Evolutionary conservation across 2,888 invertebrate species (phyloP).

Genomic region (Melanchra persicariae): DNA sequence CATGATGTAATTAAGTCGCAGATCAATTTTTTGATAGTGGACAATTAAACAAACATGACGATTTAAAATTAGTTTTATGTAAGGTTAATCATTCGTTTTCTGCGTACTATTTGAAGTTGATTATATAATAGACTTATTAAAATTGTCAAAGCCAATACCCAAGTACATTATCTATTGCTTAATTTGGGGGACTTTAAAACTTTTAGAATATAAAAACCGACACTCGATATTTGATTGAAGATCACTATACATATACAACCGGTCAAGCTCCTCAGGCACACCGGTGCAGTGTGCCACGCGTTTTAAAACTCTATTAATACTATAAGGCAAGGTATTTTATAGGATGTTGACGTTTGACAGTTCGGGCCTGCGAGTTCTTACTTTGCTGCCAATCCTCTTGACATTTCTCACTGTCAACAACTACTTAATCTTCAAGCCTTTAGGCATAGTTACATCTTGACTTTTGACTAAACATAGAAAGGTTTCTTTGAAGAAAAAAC

Average conservation of each 20-base stretch:
- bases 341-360: no score
- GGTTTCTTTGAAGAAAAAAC: background rate
- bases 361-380: no score
- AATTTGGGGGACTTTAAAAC: slow-evolving; percentile 20
- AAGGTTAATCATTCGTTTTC: background rate
- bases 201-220: background rate
- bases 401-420: slow-evolving; percentile 38
- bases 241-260: slow-evolving; percentile 2
- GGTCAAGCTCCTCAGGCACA: no score
- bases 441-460: background rate
- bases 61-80: background rate
- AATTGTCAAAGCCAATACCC: background rate
- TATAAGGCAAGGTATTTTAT: no score
- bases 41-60: slow-evolving; percentile 28
- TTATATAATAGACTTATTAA: slow-evolving; percentile 1
- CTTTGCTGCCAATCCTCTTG: slow-evolving; percentile 15
- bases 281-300: no score
- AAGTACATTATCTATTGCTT: slow-evolving; percentile 6
- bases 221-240: slow-evolving; percentile 23
- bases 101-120: background rate
- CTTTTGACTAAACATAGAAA: slow-evolving; percentile 19
- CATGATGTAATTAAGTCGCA: slow-evolving; percentile 43
- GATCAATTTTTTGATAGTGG: slow-evolving; percentile 48
- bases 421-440: background rate
- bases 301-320: no score